These are phyloP conservation scores for Babylonia areolata DNA, from an alignment of 1,140 invertebrate genomes.

Conservation along the genomic window DNA sequence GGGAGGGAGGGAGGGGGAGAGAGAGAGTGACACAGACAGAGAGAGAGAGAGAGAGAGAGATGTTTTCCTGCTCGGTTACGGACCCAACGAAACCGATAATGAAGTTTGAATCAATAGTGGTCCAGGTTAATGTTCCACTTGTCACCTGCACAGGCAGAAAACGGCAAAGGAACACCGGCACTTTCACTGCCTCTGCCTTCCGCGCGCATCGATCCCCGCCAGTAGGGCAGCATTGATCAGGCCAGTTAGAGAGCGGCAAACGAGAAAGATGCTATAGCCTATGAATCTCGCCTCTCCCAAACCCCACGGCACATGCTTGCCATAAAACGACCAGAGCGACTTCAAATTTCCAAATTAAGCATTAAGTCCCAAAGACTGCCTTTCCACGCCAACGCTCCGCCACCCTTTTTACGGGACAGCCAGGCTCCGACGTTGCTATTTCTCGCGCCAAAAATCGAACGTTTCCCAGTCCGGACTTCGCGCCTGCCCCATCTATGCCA, in stretches of 20 bases:
- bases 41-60: background rate
- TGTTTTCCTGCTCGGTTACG: too few relatives aligned
- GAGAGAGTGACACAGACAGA: constrained; percentile 4
- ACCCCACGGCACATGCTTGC: background rate
- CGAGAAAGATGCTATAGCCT: background rate
- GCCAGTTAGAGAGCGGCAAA: background rate
- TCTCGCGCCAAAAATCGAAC: constrained; percentile 4
- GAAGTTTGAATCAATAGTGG: too few relatives aligned
- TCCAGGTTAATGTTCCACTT: too few relatives aligned
- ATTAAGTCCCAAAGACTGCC: background rate
- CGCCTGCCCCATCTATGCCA: background rate
- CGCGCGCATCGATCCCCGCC: background rate
- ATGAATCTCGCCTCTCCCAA: background rate
- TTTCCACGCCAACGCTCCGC: background rate
- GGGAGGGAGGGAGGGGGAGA: background rate
- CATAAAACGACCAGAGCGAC: background rate
- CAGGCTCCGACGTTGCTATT: background rate
- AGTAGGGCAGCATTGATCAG: background rate
- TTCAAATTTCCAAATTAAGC: background rate
- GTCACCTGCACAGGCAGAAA: too few relatives aligned
- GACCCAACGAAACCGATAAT: too few relatives aligned
- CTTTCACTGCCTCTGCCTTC: too few relatives aligned
- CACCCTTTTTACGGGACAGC: background rate
- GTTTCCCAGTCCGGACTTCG: background rate
- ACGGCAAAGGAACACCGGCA: too few relatives aligned